phyloP scores from a whole-genome alignment of 2,888 invertebrate genomes.

The Chrysina gloriosa region DNA sequence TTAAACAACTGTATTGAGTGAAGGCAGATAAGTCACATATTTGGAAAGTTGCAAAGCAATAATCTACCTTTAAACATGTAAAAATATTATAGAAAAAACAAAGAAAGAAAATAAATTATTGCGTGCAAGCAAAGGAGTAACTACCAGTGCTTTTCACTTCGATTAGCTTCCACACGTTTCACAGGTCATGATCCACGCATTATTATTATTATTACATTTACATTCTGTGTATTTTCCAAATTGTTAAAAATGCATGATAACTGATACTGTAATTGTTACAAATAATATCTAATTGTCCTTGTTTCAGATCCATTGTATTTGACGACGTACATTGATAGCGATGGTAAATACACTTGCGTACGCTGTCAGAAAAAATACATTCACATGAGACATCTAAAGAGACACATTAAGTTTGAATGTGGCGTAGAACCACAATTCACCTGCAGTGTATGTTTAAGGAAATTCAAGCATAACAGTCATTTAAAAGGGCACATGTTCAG shows the following conservation, averaged over 20 bases:
- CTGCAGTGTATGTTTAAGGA: slow-evolving; percentile 21
- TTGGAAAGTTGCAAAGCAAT: no score
- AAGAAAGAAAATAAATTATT: no score
- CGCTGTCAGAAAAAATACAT: slow-evolving; percentile 29
- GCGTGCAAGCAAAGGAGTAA: no score
- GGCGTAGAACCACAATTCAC: slow-evolving; percentile 37
- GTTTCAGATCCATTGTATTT: slow-evolving; percentile 26
- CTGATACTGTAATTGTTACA: neutral
- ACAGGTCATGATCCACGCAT: no score
- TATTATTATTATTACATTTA: no score
- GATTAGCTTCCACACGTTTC: no score
- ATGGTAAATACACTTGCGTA: slow-evolving; percentile 27
- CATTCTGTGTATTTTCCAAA: neutral
- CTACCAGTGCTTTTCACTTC: no score
- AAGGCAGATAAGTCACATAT: no score
- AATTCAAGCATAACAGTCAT: slow-evolving; percentile 37
- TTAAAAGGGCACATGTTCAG: slow-evolving; percentile 32
- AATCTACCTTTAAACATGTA: no score
- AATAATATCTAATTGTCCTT: slow-evolving; percentile 1
- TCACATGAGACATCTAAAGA: slow-evolving; percentile 26
- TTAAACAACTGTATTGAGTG: no score
- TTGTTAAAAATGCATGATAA: slow-evolving; percentile 2
- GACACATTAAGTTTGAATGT: slow-evolving; percentile 40
- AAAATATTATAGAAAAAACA: no score
- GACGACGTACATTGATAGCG: slow-evolving; percentile 11